Base-by-base conservation (phyloP, 35 echinoderm and acorn worm genomes). In the Lytechinus pictus region DNA sequence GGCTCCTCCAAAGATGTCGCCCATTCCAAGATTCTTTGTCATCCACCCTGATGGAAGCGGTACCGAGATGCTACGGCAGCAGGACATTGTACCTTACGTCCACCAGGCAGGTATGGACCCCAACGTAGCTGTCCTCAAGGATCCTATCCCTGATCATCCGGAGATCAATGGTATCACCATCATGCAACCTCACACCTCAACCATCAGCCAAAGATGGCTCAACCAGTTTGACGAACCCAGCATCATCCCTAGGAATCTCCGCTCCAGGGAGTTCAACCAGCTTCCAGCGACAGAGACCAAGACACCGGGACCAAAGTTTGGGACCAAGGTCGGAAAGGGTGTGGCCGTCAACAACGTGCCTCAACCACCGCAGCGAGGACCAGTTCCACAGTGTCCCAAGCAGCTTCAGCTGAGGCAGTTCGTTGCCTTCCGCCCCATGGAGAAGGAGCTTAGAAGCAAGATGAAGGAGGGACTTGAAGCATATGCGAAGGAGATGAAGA, bases 11-110 rank as follows among this genome's bases (percentile, higher is more conserved):
- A 95, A 96, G 54, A 54, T 55, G 52, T 51, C 94, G 13, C 71
- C 54, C 19, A 92, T 96, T 52, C 98, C 98, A 66, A 92, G 97
- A 53, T 99, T 97, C 87, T 99, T 99, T 96, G 95, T 99, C 55
- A 95, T 99, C 91, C 87, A 99, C 54, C 66, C 95, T 51, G 98
- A 99, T 92, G 98, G 97, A n/a, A 99, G 97, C 52, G 98, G 98
- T 5, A 97, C 94, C 27, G 98, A 99, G 93, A 66, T 99, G 56
- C 89, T 99, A 7, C 95, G 97, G 33, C 66, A 97, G 60, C 87
- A 90, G 7, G 97, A 99, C 79, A 86, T 99, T 19, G 27, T 28
- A 29, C 94, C 91, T 1, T 99, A 98, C 72, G 91, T 98, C n/a
- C 92, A 96, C 19, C 56, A 92, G 14, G 95, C 97, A 54, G 96